Percentiles rank a stretch among this genome's conserved stretches.
These are phyloP conservation scores for Sialis fuliginosa DNA, from an alignment of 2,888 invertebrate genomes.

Conservation along the genomic window DNA sequence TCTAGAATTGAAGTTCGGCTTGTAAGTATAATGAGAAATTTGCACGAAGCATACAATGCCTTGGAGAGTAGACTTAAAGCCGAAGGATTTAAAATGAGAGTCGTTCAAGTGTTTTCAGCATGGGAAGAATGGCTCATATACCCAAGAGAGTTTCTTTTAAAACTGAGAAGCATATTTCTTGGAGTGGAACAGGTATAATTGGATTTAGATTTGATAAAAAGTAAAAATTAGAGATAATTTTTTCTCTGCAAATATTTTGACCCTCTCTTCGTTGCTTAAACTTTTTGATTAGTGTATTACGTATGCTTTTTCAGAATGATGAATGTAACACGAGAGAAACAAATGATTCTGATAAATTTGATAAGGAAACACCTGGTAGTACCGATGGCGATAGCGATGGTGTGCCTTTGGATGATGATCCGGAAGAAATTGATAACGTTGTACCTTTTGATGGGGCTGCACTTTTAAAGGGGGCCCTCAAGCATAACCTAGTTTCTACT, in stretches of 20 bases:
- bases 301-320: no score
- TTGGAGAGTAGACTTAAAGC: constrained; percentile 77
- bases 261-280: no score
- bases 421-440: constrained; percentile 34
- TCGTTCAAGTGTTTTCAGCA: constrained; percentile 77
- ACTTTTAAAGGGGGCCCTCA: constrained; percentile 50
- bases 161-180: constrained; percentile 77
- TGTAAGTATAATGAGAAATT: constrained; percentile 54
- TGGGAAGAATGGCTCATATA: constrained; percentile 98
- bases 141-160: constrained; percentile 77
- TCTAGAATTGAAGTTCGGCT: constrained; percentile 68
- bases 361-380: background rate
- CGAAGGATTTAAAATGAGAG: constrained; percentile 87
- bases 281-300: no score
- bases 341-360: background rate
- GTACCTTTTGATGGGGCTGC: constrained; percentile 66
- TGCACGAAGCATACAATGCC: constrained; percentile 52
- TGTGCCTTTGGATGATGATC: constrained; percentile 35
- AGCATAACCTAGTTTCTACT: constrained; percentile 18
- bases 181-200: constrained; percentile 37
- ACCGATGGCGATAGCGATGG: constrained; percentile 49
- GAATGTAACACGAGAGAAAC: no score
- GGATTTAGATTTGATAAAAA: no score
- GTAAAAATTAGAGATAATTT: no score
- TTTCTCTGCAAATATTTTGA: no score